These are phyloP conservation scores for Aphelinus atriplicis DNA, from an alignment of 1,140 invertebrate species.

Conservation along the genomic window DNA sequence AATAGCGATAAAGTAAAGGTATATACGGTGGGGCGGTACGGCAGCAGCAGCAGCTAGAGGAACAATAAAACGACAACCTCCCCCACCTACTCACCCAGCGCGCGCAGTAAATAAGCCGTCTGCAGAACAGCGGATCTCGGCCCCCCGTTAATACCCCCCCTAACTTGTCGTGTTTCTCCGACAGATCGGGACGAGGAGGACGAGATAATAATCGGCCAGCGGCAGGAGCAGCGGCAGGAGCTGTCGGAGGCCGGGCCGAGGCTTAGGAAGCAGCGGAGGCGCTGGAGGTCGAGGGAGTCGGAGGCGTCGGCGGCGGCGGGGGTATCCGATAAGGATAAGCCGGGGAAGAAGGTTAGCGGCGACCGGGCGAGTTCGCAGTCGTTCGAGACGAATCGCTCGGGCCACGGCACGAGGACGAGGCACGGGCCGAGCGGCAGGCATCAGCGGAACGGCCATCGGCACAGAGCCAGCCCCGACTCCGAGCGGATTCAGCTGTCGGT, in stretches of 20 bases:
- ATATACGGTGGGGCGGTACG: no score
- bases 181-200: conserved; percentile 47
- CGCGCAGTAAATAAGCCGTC: not conserved
- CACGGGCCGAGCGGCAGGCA: conserved; percentile 8
- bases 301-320: not conserved
- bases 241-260: conserved; percentile 20
- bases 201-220: conserved; percentile 50
- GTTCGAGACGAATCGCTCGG: conserved; percentile 19
- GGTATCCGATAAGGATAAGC: conserved; percentile 28
- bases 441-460: not conserved
- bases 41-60: no score
- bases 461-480: conserved; percentile 19
- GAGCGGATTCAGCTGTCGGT: conserved; percentile 7
- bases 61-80: no score
- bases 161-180: not conserved
- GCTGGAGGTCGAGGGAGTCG: conserved; percentile 26
- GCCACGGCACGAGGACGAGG: conserved; percentile 6
- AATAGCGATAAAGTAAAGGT: no score
- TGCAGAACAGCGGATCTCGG: no score
- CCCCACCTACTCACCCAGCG: no score
- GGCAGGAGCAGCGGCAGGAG: conserved; percentile 33
- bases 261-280: conserved; percentile 41
- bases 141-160: no score
- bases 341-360: conserved; percentile 10
- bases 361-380: not conserved